A percentile compares a stretch with the other conserved stretches of the same genome.
Evolutionary conservation across 2,888 invertebrate genomes (phyloP).

Genomic region (Panopea generosa): DNA sequence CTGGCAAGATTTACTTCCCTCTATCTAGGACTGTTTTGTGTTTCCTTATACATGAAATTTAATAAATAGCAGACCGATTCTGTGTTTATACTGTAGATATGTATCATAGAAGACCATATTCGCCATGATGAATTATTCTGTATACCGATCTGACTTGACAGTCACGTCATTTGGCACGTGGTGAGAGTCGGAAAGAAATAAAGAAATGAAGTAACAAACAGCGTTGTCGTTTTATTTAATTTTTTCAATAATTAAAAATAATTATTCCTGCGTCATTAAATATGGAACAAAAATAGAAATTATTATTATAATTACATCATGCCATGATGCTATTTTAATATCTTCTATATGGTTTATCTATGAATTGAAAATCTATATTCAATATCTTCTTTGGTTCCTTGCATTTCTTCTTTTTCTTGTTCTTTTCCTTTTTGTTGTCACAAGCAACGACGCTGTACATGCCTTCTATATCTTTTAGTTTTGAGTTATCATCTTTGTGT

Average conservation of each 20-base stretch:
- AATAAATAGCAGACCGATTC: background rate
- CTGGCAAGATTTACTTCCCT: too few species aligned
- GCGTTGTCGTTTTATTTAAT: too few species aligned
- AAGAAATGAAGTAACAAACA: background rate
- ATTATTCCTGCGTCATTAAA: too few species aligned
- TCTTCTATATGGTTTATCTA: too few species aligned
- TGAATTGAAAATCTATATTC: too few species aligned
- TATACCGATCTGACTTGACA: background rate
- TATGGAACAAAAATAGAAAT: too few species aligned
- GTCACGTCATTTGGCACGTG: background rate
- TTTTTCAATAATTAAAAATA: too few species aligned
- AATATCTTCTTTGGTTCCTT: background rate
- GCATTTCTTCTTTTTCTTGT: slow-evolving; percentile 17
- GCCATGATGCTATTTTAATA: too few species aligned
- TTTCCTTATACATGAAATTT: too few species aligned
- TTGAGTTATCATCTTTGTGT: slow-evolving; percentile 28
- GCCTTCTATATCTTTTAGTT: slow-evolving; percentile 34
- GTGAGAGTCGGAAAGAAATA: background rate
- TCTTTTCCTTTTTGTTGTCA: slow-evolving; percentile 18
- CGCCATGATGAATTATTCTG: background rate
- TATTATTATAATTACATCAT: too few species aligned
- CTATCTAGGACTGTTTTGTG: too few species aligned
- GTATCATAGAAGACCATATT: background rate
- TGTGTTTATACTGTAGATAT: slow-evolving; percentile 4
- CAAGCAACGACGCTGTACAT: slow-evolving; percentile 6